Percentiles rank a stretch among this genome's conserved stretches.
These are phyloP conservation scores for Eudasyphora cyanicolor DNA, from an alignment of 2,888 invertebrate species.

Conservation along the genomic window DNA sequence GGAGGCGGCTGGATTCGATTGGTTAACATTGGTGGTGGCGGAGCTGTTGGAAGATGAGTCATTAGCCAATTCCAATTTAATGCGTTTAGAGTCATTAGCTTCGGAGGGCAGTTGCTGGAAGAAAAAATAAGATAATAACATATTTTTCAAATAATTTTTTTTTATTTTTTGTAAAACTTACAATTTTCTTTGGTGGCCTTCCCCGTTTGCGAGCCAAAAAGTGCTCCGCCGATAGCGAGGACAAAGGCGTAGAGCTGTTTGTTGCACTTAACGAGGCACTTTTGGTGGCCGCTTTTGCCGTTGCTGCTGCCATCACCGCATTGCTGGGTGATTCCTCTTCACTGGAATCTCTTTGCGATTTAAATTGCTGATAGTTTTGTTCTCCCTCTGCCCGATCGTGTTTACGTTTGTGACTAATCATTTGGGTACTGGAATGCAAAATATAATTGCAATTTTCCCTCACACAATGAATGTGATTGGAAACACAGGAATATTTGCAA, in stretches of 20 bases:
- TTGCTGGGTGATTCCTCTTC: constrained; percentile 72
- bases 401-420: constrained; percentile 98
- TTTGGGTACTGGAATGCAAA: constrained; percentile 96
- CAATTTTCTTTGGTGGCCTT: constrained; percentile 78
- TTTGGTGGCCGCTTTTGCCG: constrained; percentile 47
- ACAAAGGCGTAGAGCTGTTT: constrained; percentile 74
- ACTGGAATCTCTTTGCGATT: constrained; percentile 73
- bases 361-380: constrained; percentile 79
- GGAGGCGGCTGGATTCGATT: background rate
- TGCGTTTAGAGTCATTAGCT: constrained; percentile 70
- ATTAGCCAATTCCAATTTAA: constrained; percentile 69
- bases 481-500: constrained; percentile 95
- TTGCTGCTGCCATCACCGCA: constrained; percentile 24
- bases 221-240: constrained; percentile 77
- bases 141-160: background rate
- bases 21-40: constrained; percentile 24
- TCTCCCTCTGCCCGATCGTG: constrained; percentile 97
- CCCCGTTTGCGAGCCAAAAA: constrained; percentile 77
- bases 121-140: background rate
- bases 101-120: constrained; percentile 73
- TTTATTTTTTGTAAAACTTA: constrained; percentile 66
- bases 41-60: background rate
- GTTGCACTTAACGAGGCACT: constrained; percentile 39
- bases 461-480: constrained; percentile 99
- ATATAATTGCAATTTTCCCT: constrained; percentile 97